Conservation (phyloP, 1,140 invertebrate species). For the Acromyrmex heyeri region DNA sequence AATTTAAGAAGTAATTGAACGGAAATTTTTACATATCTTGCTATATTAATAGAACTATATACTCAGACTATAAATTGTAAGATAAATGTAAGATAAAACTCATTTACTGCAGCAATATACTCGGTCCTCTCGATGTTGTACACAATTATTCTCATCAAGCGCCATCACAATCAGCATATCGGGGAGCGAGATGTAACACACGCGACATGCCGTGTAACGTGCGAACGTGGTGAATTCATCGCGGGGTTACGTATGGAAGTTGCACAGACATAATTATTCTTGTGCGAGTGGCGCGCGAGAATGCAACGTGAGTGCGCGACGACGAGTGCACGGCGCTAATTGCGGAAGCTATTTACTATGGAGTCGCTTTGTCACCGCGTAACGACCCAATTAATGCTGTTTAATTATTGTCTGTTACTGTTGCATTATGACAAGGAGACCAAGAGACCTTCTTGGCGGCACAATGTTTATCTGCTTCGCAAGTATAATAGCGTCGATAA, state of each 20-base stretch:
- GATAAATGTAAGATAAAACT: background rate
- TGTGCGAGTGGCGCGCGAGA: background rate
- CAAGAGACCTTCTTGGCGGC: background rate
- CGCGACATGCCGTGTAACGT: background rate
- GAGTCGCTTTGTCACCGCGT: slow-evolving; percentile 44
- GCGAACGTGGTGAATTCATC: slow-evolving; percentile 22
- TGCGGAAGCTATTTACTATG: slow-evolving; percentile 63
- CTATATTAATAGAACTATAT: background rate
- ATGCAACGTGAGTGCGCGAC: background rate
- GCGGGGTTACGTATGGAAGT: slow-evolving; percentile 25
- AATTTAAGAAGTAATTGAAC: background rate
- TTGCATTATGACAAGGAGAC: background rate
- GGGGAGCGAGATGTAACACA: background rate
- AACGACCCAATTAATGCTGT: slow-evolving; percentile 73
- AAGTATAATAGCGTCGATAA: slow-evolving; percentile 34
- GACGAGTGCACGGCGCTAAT: slow-evolving; percentile 41
- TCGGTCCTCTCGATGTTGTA: background rate
- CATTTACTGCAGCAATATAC: background rate
- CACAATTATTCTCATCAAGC: background rate
- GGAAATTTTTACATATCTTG: background rate
- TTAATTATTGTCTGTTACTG: slow-evolving; percentile 71
- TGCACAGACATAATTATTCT: slow-evolving; percentile 47
- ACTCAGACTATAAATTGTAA: too few relatives aligned
- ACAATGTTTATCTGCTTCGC: slow-evolving; percentile 1
- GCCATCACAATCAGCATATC: background rate